Evolutionary conservation across 2,888 invertebrate species (phyloP).

Genomic region (Caenorhabditis doughertyi): DNA sequence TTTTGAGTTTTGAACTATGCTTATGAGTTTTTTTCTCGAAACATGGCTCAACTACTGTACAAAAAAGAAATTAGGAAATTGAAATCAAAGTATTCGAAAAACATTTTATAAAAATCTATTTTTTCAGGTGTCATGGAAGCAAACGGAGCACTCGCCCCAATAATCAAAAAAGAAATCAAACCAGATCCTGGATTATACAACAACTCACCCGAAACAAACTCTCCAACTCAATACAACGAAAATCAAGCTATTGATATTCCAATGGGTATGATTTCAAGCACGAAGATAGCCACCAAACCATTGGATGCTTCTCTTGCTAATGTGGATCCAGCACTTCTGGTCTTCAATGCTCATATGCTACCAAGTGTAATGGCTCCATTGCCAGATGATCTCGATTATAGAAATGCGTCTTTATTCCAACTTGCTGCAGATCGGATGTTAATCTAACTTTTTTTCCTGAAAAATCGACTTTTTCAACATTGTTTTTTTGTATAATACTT

Average conservation of each 20-base stretch:
- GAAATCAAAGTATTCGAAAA: too few relatives aligned
- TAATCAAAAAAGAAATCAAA: slow-evolving; percentile 32
- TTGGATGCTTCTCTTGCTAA: slow-evolving; percentile 2
- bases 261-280: neutral
- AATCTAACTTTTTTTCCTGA: neutral
- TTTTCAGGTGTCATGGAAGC: slow-evolving; percentile 61
- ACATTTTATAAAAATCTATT: too few relatives aligned
- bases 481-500: neutral
- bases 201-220: slow-evolving; percentile 3
- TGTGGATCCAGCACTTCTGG: slow-evolving; percentile 29
- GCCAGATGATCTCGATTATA: slow-evolving; percentile 41
- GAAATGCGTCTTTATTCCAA: neutral
- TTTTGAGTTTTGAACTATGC: too few relatives aligned
- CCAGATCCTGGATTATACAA: slow-evolving; percentile 6
- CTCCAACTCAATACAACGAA: neutral
- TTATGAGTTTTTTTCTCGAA: neutral
- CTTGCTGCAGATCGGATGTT: slow-evolving; percentile 18
- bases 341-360: slow-evolving; percentile 46
- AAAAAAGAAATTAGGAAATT: neutral
- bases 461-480: neutral
- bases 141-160: slow-evolving; percentile 4
- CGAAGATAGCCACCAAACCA: neutral
- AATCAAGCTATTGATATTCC: neutral
- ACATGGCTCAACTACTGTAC: too few relatives aligned
- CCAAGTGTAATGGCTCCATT: slow-evolving; percentile 45